These are phyloP conservation scores for Micronycteris hirsuta DNA, from an alignment of 2,113 vertebrate species.

Conservation along the genomic window DNA sequence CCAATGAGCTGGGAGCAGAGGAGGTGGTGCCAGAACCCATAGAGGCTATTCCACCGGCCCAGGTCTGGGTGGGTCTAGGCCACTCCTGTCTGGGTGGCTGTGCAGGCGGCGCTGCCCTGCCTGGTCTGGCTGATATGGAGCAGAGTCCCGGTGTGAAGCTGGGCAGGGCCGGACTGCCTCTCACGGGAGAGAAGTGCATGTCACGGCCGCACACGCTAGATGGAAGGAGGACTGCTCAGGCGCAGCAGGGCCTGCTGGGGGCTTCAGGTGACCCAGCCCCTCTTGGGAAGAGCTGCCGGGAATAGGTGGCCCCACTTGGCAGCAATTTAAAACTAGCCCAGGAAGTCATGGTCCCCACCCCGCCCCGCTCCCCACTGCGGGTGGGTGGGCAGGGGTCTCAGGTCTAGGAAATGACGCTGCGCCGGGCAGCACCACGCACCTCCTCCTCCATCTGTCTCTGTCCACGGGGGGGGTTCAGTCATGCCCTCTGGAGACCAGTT, in stretches of 20 bases:
- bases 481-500: fast-evolving
- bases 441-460: background rate
- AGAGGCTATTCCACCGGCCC: background rate
- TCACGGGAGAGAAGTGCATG: fast-evolving
- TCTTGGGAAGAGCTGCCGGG: background rate
- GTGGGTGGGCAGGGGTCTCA: background rate
- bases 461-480: background rate
- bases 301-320: background rate
- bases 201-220: background rate
- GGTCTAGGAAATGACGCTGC: background rate
- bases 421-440: fast-evolving
- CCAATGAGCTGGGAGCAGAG: background rate
- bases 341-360: background rate
- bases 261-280: background rate
- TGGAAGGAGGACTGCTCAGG: background rate
- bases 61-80: fast-evolving
- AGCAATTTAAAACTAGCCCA: fast-evolving
- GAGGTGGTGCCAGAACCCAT: background rate
- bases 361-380: background rate
- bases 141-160: background rate
- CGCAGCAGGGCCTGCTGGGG: background rate
- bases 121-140: fast-evolving
- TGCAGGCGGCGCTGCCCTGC: fast-evolving
- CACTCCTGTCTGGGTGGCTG: fast-evolving
- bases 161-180: background rate